These are phyloP conservation scores for Oikopleura dioica DNA, from an alignment of 23 tunicate genomes.

Conservation along the genomic window DNA sequence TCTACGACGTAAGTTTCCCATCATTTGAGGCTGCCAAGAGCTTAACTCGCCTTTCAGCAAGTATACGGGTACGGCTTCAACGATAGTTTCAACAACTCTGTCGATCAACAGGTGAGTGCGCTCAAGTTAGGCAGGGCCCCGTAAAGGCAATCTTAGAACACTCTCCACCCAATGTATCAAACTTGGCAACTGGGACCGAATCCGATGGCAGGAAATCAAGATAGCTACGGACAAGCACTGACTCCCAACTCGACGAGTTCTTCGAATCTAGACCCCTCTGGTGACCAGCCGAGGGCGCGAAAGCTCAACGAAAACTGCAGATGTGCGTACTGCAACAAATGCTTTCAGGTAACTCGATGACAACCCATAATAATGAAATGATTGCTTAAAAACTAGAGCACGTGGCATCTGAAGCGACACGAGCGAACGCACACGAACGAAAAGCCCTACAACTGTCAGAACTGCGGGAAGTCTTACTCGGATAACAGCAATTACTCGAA, in stretches of 20 bases:
- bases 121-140: too few species aligned
- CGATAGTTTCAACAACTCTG: too few species aligned
- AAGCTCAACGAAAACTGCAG: neutral
- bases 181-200: neutral
- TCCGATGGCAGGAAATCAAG: neutral
- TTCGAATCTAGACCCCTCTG: neutral
- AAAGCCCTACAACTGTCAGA: slow-evolving; percentile 45
- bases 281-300: neutral
- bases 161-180: too few species aligned
- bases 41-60: too few species aligned
- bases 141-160: too few species aligned
- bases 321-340: neutral
- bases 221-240: too few species aligned
- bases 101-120: too few species aligned
- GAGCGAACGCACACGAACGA: slow-evolving; percentile 48
- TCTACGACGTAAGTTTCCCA: too few species aligned
- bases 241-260: neutral
- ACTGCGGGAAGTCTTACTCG: slow-evolving; percentile 44
- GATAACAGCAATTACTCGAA: slow-evolving; percentile 28
- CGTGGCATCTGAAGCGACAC: slow-evolving; percentile 38
- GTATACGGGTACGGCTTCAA: too few species aligned
- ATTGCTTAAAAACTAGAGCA: neutral
- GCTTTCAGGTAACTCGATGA: neutral
- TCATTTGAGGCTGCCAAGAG: too few species aligned
- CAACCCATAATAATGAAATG: neutral